Percentiles rank a stretch among this genome's conserved stretches.
Conservation (phyloP, 2,797 vertebrate species). For the Pempheris klunzingeri region DNA sequence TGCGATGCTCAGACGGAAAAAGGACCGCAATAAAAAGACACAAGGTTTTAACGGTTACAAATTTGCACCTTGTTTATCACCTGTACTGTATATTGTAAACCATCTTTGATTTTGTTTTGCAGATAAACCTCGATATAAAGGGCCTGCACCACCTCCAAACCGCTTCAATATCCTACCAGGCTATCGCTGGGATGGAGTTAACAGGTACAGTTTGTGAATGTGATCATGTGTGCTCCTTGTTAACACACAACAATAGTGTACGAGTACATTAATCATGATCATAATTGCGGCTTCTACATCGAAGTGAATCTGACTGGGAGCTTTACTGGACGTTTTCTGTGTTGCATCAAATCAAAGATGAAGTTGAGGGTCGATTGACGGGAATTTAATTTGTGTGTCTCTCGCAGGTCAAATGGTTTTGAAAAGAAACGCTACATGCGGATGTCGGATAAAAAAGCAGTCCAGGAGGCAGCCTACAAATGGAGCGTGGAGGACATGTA, state of each 20-base stretch:
- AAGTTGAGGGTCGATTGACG: neutral
- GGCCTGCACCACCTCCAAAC: slow-evolving; percentile 93
- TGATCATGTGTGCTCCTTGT: neutral
- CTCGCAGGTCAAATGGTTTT: slow-evolving; percentile 94
- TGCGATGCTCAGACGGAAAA: slow-evolving; percentile 90
- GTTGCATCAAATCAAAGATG: neutral
- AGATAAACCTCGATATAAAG: slow-evolving; percentile 93
- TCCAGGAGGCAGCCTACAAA: slow-evolving; percentile 95
- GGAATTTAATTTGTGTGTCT: slow-evolving; percentile 12
- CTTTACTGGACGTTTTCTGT: neutral
- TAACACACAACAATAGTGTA: neutral
- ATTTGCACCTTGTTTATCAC: neutral
- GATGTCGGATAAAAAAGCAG: slow-evolving; percentile 92
- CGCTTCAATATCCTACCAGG: slow-evolving; percentile 95
- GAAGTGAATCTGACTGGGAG: neutral
- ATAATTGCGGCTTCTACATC: neutral
- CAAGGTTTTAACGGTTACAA: slow-evolving; percentile 75
- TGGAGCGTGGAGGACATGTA: slow-evolving; percentile 99
- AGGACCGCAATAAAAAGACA: slow-evolving; percentile 86
- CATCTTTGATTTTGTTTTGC: slow-evolving; percentile 24
- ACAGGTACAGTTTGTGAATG: slow-evolving; percentile 86
- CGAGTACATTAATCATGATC: neutral
- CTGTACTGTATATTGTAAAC: neutral
- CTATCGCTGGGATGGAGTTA: slow-evolving; percentile 97
- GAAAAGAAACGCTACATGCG: slow-evolving; percentile 93